Conservation (phyloP, 2,888 invertebrate species). For the Theretra japonica region DNA sequence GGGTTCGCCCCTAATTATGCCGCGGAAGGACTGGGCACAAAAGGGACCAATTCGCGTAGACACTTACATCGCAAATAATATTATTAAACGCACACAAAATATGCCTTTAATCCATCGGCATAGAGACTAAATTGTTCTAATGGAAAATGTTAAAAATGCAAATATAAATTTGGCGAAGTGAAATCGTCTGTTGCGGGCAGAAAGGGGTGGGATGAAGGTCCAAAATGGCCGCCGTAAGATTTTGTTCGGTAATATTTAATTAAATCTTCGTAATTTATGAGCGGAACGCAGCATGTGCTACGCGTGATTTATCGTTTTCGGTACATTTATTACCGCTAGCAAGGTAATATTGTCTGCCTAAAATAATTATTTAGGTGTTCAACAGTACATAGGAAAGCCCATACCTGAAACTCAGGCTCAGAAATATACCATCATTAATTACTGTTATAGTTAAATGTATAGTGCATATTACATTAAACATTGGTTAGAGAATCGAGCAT, state of each 20-base stretch:
- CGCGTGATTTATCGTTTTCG: slow-evolving; percentile 77
- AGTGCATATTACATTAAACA: too few species aligned
- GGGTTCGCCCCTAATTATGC: slow-evolving; percentile 83
- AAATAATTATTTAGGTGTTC: neutral
- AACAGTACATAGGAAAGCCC: neutral
- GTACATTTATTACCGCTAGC: slow-evolving; percentile 60
- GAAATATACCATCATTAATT: too few species aligned
- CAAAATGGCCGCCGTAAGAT: slow-evolving; percentile 83
- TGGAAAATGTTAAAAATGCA: slow-evolving; percentile 32
- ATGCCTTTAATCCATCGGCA: slow-evolving; percentile 40
- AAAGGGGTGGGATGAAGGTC: slow-evolving; percentile 74
- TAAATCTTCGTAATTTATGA: slow-evolving; percentile 84
- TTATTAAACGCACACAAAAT: slow-evolving; percentile 38
- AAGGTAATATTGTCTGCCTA: neutral
- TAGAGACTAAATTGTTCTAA: slow-evolving; percentile 36
- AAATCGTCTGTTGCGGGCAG: slow-evolving; percentile 80
- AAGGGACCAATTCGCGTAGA: slow-evolving; percentile 65
- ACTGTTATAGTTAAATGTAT: too few species aligned
- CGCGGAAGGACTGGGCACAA: slow-evolving; percentile 74
- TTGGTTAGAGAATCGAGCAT: too few species aligned
- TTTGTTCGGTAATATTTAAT: slow-evolving; percentile 81
- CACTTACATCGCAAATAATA: slow-evolving; percentile 42
- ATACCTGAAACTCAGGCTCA: too few species aligned
- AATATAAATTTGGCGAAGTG: slow-evolving; percentile 64
- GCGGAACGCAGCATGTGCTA: slow-evolving; percentile 69